Base-by-base conservation (phyloP, 1,140 invertebrate genomes). In the Halictus rubicundus region DNA sequence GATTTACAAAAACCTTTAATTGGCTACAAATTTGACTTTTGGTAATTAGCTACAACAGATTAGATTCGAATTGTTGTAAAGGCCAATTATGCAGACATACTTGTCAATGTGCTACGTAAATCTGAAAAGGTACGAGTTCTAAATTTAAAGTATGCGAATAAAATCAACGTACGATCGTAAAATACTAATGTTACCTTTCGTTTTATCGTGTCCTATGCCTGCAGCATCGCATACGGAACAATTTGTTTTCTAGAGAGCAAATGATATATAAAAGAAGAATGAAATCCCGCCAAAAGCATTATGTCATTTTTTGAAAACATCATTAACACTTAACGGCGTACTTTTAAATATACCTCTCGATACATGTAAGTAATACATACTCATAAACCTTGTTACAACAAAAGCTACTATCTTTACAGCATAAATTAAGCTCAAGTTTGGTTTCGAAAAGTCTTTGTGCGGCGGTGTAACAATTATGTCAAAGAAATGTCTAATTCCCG, bases 221-320 rank as follows among this genome's bases (percentile, higher is more conserved):
- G 65, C 3, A 1, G 42, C 74, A 39, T 79, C 42, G 42, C n/a
- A 52, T n/a, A 57, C 9, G 42, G 46, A 32, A 57, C 46, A 32
- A 74, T 60, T 68, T 71, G 32, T 64, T 25, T 78, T 46, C 4
- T 65, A 78, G 46, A 78, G 69, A 72, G 76, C 59, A 64, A 78
- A 9, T 49, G 9, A 59, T 19, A 68, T 32, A 23, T n/a, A 25
- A 25, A 66, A 39, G 6, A 63, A 73, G 42, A 74, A 73, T 66
- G 39, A 60, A 59, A 14, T 23, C 27, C 19, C 8, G 6, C 21
- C 23, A 39, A 10, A 61, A 27, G 19, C 14, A 25, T 37, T 25
- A 8, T 46, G 27, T 60, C n/a, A 2, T 49, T 68, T 14, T 12
- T 27, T 8, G 23, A 27, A 21, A 27, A 68, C 57, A n/a, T 59